These are phyloP conservation scores for Oscheius sp. DNA, from an alignment of 2,888 invertebrate genomes.

Conservation along the genomic window DNA sequence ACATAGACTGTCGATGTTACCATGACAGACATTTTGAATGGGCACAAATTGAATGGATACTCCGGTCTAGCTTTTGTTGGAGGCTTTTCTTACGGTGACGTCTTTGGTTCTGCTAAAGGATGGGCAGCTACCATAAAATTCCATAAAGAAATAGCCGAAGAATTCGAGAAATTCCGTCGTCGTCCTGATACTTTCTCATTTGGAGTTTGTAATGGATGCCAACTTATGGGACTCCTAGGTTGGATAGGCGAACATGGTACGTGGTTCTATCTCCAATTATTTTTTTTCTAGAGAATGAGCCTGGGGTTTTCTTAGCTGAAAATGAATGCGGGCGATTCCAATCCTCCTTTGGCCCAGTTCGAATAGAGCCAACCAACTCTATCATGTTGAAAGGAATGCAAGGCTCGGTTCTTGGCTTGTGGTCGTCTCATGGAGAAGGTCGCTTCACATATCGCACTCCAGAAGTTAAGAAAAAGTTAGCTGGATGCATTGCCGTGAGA, in stretches of 20 bases:
- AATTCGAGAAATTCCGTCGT: conserved; percentile 81
- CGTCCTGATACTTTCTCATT: conserved; percentile 86
- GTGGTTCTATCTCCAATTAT: not conserved
- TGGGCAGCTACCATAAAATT: conserved; percentile 93
- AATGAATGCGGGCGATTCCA: conserved; percentile 89
- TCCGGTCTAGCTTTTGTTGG: conserved; percentile 90
- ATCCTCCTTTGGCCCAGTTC: conserved; percentile 82
- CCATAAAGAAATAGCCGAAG: conserved; percentile 80
- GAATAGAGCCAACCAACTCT: conserved; percentile 35
- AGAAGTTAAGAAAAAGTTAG: conserved; percentile 52
- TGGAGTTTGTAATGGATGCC: conserved; percentile 98
- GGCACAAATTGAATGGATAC: conserved; percentile 33
- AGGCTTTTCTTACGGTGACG: conserved; percentile 99
- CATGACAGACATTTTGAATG: conserved; percentile 64
- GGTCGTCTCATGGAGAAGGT: conserved; percentile 97
- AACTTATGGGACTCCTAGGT: conserved; percentile 90
- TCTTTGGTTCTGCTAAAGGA: conserved; percentile 92
- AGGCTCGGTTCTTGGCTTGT: conserved; percentile 87
- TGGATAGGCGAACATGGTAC: conserved; percentile 77
- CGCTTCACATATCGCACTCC: conserved; percentile 74
- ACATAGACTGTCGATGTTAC: conserved; percentile 77
- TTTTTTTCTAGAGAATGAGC: conserved; percentile 16
- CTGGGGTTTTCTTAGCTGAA: conserved; percentile 77
- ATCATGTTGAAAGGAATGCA: conserved; percentile 92
- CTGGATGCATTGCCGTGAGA: conserved; percentile 79